phyloP scores from a whole-genome alignment of 2,888 invertebrate species.

The Netelia virgata region DNA sequence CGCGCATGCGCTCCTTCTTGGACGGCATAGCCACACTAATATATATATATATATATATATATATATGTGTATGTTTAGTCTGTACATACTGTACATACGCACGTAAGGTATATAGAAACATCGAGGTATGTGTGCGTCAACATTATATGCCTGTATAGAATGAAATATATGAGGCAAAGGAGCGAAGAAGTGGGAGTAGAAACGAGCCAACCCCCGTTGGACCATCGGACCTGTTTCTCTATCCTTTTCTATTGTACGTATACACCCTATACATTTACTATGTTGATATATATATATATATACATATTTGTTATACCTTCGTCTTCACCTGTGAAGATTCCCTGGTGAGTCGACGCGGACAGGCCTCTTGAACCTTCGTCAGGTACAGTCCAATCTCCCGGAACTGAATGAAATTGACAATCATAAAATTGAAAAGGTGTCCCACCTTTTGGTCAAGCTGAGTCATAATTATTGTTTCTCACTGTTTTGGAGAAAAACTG shows the following conservation, averaged over 20 bases:
- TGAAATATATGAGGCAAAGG: constrained; percentile 31
- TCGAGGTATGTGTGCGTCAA: constrained; percentile 17
- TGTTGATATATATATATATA: constrained; percentile 2
- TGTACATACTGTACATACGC: constrained; percentile 1
- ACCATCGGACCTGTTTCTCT: constrained; percentile 69
- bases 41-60: neutral
- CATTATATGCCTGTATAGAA: constrained; percentile 1
- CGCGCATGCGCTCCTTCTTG: constrained; percentile 52
- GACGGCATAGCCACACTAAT: constrained; percentile 26
- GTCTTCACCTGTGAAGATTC: constrained; percentile 64
- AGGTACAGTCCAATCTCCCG: constrained; percentile 9
- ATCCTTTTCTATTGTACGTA: constrained; percentile 34
- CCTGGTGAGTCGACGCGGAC: constrained; percentile 35
- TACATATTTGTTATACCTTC: constrained; percentile 28
- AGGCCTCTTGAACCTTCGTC: constrained; percentile 7
- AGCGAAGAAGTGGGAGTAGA: constrained; percentile 65
- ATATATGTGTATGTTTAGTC: neutral
- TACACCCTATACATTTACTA: neutral
- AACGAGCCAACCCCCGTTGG: constrained; percentile 66
- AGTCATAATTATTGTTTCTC: no score
- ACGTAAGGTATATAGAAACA: constrained; percentile 12
- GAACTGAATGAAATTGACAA: neutral
- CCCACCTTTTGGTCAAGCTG: no score
- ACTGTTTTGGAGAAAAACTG: no score
- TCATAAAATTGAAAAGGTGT: no score